Percentiles rank a stretch among this genome's conserved stretches.
Conservation (phyloP, 2,888 invertebrate genomes). For the Neoitamus cyanurus region DNA sequence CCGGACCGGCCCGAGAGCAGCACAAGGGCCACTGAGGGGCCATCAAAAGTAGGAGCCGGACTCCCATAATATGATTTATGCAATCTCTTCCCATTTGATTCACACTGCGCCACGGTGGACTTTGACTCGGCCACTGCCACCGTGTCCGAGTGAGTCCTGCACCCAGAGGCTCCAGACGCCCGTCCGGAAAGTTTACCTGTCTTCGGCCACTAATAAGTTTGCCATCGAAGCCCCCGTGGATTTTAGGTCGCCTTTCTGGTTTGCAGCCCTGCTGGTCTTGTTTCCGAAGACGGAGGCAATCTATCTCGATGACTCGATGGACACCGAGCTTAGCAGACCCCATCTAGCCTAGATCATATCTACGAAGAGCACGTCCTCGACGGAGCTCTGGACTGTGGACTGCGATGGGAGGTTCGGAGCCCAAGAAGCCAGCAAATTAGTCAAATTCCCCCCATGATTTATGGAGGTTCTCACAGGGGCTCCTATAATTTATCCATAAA, state of each 20-base stretch:
- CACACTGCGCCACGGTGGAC: conserved; percentile 47
- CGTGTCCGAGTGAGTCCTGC: not conserved
- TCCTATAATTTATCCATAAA: conserved; percentile 49
- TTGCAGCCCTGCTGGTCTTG: not conserved
- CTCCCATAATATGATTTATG: conserved; percentile 49
- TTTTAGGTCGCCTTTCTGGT: conserved; percentile 37
- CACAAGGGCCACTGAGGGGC: conserved; percentile 50
- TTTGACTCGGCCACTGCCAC: conserved; percentile 46
- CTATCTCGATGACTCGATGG: conserved; percentile 44
- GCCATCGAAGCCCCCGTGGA: conserved; percentile 31
- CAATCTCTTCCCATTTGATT: conserved; percentile 50
- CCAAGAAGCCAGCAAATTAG: conserved; percentile 46
- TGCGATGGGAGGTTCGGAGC: conserved; percentile 10
- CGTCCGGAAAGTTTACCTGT: conserved; percentile 18
- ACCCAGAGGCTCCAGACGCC: conserved; percentile 7
- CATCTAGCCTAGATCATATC: conserved; percentile 36
- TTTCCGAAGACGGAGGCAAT: not conserved
- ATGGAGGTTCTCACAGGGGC: conserved; percentile 47
- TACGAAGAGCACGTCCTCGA: not conserved
- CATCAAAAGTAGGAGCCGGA: conserved; percentile 51
- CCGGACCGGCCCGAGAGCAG: conserved; percentile 34
- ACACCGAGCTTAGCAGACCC: conserved; percentile 16
- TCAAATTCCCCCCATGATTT: conserved; percentile 47
- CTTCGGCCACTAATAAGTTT: conserved; percentile 41
- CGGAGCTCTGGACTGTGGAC: not conserved